Base-by-base conservation (phyloP, 2,797 vertebrate species). In the Carcharodon carcharias region DNA sequence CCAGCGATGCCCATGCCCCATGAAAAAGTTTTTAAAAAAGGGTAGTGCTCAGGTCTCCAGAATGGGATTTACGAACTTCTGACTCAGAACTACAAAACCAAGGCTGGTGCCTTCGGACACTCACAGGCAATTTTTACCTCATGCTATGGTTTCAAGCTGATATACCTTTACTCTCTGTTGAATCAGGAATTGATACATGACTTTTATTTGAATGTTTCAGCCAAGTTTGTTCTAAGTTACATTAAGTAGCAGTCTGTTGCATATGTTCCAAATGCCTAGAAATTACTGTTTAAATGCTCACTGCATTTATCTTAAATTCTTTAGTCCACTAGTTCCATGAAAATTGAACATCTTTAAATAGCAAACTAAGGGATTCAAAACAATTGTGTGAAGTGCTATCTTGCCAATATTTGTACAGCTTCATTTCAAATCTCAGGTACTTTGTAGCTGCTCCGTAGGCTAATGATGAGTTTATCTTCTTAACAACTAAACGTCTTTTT, bases 401-500 rank as follows among this genome's bases (percentile, higher is more conserved):
- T 63, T 92, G 89, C 89, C 89, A 63, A 92, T 21, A 35, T 92
- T 63, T 23, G 11, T 35, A 31, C 87, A 82, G n/a, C 77, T 31
- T 89, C 23, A 89, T 89, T 35, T 89, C 56, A 63, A 92, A 92
- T n/a, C 56, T 54, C 58, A 61, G 8, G 18, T 91, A 31, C 61
- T 35, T 63, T 92, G 40, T 63, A 6, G 35, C 16, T 63, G 58
- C 61, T 92, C 58, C 16, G 21, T n/a, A 26, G 31, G 58, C 35
- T 63, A 92, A 92, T 92, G 89, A 92, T 61, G 58, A 92, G 18
- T 61, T 54, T 88, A 6, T 88, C 85, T 54, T 88, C 85, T 91
- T 91, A 58, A 61, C 54, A 63, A 63, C 58, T 63, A 40, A 92
- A 92, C 35, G 63, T 92, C 61, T 92, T 61, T 92, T 92, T 16